Evolutionary conservation across 2,797 vertebrate species (phyloP), one percentile per base, ranked within the genome.

Genomic region (Pempheris klunzingeri): DNA sequence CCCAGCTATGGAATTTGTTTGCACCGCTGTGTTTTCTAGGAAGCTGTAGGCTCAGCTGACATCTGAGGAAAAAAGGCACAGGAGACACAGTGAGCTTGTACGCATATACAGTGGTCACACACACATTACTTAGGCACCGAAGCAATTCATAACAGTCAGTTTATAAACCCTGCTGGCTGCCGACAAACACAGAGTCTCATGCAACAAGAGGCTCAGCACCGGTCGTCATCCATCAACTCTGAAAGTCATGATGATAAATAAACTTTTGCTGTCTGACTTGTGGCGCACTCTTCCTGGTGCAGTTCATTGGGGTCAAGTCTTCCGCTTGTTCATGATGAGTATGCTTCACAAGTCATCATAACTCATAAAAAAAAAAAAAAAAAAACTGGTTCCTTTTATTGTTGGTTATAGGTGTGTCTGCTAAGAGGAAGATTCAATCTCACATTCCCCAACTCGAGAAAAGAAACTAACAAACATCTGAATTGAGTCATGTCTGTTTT

Each of bases 1-100:
- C 47, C 36, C 77, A 39, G 61, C 41, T 65, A n/a, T 64, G 88
- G 75, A 90, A 89, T 89, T 73, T 66, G 55, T 85, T 88, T 71
- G 36, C 81, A 47, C 69, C 17, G 32, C 58, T 71, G 79, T 70
- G 87, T 84, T 90, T 87, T 82, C 82, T 38, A 36, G 76, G 76
- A 79, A 62, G 65, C 74, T 63, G 67, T 44, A 22, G 63, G 60
- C 74, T 86, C 65, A 65, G 69, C 63, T 82, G 86, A 87, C 62
- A 87, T 65, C 91, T 93, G 86, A 18, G 61, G 18, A 4, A 13
- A 71, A 72, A 32, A 83, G 38, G 62, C 4, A 74, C 26, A 39
- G 34, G 26, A 63, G 46, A 74, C 34, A 34, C 12, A 46, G 41
- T 32, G 26, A 65, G 46, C 11, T 43, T 24, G 13, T 30, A 52